Percentiles rank a stretch among this genome's conserved stretches.
phyloP scores from a whole-genome alignment of 1,140 invertebrate genomes.

The Frieseomelitta varia region DNA sequence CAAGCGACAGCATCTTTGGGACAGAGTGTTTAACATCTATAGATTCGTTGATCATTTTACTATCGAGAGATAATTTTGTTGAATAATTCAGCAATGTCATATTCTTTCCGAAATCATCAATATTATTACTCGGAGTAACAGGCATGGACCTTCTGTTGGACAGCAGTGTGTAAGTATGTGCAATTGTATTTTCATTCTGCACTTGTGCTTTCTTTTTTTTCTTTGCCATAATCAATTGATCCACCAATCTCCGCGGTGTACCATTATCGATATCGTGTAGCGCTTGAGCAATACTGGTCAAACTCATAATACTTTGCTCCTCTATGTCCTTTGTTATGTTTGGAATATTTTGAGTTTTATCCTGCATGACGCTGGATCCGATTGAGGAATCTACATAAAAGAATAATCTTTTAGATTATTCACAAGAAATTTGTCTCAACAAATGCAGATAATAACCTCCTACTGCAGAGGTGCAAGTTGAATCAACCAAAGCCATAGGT shows the following conservation, averaged over 20 bases:
- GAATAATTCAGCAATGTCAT: constrained; percentile 26
- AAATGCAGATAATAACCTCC: constrained; percentile 56
- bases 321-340: constrained; percentile 53
- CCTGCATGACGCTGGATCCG: constrained; percentile 6
- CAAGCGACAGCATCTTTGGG: constrained; percentile 24
- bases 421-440: neutral
- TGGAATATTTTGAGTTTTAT: constrained; percentile 28
- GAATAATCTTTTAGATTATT: neutral
- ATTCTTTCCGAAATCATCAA: constrained; percentile 55
- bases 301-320: constrained; percentile 72
- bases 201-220: constrained; percentile 63
- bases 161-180: constrained; percentile 60
- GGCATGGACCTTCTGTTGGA: constrained; percentile 67
- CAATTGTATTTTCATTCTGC: neutral
- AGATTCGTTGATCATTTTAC: constrained; percentile 49
- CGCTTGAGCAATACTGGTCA: constrained; percentile 75
- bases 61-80: constrained; percentile 72
- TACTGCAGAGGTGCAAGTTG: constrained; percentile 54
- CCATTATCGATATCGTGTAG: constrained; percentile 69
- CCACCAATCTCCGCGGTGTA: constrained; percentile 75
- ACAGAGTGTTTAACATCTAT: constrained; percentile 14
- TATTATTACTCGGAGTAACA: constrained; percentile 13
- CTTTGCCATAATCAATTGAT: constrained; percentile 74
- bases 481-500: constrained; percentile 67
- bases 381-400: constrained; percentile 30